Base-by-base conservation (phyloP, 2,797 vertebrate genomes). In the Somateria mollissima region DNA sequence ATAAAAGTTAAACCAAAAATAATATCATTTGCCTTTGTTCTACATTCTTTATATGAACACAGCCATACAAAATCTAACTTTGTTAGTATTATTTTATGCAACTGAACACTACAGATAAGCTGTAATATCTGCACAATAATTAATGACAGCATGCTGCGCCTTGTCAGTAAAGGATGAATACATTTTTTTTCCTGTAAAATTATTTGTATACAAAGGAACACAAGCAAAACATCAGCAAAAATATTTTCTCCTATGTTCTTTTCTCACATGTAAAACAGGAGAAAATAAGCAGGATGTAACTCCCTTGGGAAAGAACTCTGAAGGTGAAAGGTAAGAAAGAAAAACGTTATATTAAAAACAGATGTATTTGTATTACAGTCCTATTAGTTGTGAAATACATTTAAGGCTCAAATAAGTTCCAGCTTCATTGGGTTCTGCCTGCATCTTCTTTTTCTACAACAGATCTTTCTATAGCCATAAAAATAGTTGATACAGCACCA, bases 1-100 rank as follows among this genome's bases (percentile, higher is more conserved):
- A 66, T 39, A 76, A 85, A 89, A 94, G 67, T 82, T 90, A 91
- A 82, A 71, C 4, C 28, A 94, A 69, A 97, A 94, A 94, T 88
- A 90, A 10, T 39, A 66, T 32, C 0, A 43, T 81, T 56, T 93
- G 22, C 11, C 16, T 88, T 76, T 87, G 8, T 94, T 51, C 24
- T 90, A 11, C 6, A 8, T 5, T 3, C 16, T 75, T 85, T 84
- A 22, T 15, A 53, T 28, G 9, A 83, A 83, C 34, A 71, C 83
- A 83, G 1, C 8, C 5, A 56, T 28, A 54, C 5, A 83, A 94
- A 80, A 71, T 75, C 14, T 17, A 80, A 6, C 12, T 65, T 49
- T 39, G 10, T 3, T 18, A 27, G 7, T 71, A 30, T 53, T 70
- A 39, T 45, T 69, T 83, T 20, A 8, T 61, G 10, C 3, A 18